Base-by-base conservation (phyloP, 2,797 vertebrate species). In the Bryconaethiops microstoma region DNA sequence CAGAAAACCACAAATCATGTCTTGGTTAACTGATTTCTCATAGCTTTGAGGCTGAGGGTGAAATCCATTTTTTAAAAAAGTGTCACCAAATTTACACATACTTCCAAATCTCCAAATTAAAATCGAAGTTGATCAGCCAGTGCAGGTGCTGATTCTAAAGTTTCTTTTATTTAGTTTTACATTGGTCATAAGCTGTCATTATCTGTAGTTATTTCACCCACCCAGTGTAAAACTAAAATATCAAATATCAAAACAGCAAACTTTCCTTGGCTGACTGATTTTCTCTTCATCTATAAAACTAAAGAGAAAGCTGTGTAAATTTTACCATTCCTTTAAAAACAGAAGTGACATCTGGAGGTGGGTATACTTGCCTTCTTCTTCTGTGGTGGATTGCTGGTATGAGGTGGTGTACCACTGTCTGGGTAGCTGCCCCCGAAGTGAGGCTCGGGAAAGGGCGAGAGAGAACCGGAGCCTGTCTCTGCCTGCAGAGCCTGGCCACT, bases 331-430 rank as follows among this genome's bases (percentile, higher is more conserved):
- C 14, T 52, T 52, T 13, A 9, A 9, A 59, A 13, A 64, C 29
- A 29, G 29, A 29, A 29, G 29, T 7, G 10, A 48, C 29, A 68
- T 16, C 7, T 50, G 78, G 81, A 59, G 79, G 16, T 9, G 29
- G 59, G 76, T 87, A 63, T 77, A 96, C 95, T 97, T 96, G 95
- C 98, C 96, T 99, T 99, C 93, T 98, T 99, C 88, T 96, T 98
- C 87, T 98, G 97, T 1, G 97, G 97, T 0, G 97, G 98, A 87
- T 99, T 98, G 93, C 96, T 96, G 78, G 89, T 90, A 68, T 97
- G 96, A 83, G 93, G 94, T 70, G 96, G 94, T 42, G 94, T 96
- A 85, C 94, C 79, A 29, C 95, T 95, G 82, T 98, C 97, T 16
- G 91, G 90, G 88, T 92, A 94, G 70, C 89, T 80, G 35, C 89